A percentile compares a stretch with the other conserved stretches of the same genome.
Conservation (phyloP, 2,888 invertebrate species). For the Melinopterus prodromus region DNA sequence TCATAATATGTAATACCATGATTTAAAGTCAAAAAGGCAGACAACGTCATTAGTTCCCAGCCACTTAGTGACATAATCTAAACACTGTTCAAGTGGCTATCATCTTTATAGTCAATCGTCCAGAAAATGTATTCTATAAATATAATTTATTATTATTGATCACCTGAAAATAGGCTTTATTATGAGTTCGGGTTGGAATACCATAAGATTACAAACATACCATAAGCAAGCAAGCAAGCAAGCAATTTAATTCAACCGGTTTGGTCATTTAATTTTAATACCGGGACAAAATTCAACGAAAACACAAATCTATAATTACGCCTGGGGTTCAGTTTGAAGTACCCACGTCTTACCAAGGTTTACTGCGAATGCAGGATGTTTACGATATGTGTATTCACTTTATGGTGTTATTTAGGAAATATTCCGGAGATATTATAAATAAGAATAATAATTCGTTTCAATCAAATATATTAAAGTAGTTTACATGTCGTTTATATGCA, state of each 20-base stretch:
- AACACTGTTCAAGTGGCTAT: not conserved
- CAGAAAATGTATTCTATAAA: not conserved
- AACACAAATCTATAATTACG: not conserved
- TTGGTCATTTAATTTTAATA: not conserved
- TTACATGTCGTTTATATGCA: no score
- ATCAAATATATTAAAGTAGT: no score
- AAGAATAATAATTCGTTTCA: no score
- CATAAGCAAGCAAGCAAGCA: not conserved
- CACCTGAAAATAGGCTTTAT: not conserved
- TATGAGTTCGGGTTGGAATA: not conserved
- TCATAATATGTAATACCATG: no score
- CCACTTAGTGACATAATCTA: not conserved
- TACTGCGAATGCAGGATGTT: not conserved
- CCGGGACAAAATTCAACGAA: not conserved
- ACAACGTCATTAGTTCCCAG: not conserved
- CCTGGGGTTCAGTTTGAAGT: not conserved
- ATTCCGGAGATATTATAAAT: no score
- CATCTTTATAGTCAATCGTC: not conserved
- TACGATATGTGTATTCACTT: not conserved
- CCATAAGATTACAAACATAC: no score
- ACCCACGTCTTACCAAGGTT: not conserved
- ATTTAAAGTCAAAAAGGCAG: not conserved
- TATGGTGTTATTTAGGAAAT: no score
- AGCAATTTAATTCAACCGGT: not conserved
- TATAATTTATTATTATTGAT: not conserved